Base-by-base conservation (phyloP, 2,888 invertebrate genomes). In the Gastracanthus pulcherrimus region DNA sequence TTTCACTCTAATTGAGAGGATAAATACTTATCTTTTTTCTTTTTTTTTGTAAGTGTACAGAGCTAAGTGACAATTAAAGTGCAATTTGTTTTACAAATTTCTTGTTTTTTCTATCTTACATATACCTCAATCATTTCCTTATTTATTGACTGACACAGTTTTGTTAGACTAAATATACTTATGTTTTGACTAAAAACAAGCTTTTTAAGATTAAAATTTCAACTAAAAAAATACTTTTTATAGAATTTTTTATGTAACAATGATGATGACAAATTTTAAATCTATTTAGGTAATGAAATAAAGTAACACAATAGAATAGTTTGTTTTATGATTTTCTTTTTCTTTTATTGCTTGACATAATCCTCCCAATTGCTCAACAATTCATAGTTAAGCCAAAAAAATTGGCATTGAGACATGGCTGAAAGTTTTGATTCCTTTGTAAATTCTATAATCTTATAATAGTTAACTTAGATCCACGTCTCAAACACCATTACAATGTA, bases 1-100 rank as follows among this genome's bases (percentile, higher is more conserved):
- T 67, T 60, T 62, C 7, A 60, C 19, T 36, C 11, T 69, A 60
- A 58, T 26, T 5, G 55, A 29, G 64, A 83, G 38, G 74, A 71
- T 45, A 75, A 82, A n/a, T 36, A 34, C 62, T 34, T 36, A 3
- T 31, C 31, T 13, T 64, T n/a, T 13, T n/a, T 75, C 41, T 45
- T 58, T 66, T 72, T 69, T 83, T 77, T 80, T 83, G 76, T 82
- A 82, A 85, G 66, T 84, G 82, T 83, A 84, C 78, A 82, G 75
- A 81, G 67, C 64, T 79, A 79, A 84, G 80, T 84, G 81, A 84
- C 74, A 76, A 86, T 83, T 83, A 83, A 85, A 85, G 86, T 86
- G 84, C 84, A 84, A 85, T 84, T 86, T 85, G 74, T 84, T 85
- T 87, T 86, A 84, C 72, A 78, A 60, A n/a, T 45, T 80, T 38